A percentile compares a stretch with the other conserved stretches of the same genome.
Evolutionary conservation across 2,797 vertebrate species (phyloP).

Genomic region (Anabacerthia variegaticeps): DNA sequence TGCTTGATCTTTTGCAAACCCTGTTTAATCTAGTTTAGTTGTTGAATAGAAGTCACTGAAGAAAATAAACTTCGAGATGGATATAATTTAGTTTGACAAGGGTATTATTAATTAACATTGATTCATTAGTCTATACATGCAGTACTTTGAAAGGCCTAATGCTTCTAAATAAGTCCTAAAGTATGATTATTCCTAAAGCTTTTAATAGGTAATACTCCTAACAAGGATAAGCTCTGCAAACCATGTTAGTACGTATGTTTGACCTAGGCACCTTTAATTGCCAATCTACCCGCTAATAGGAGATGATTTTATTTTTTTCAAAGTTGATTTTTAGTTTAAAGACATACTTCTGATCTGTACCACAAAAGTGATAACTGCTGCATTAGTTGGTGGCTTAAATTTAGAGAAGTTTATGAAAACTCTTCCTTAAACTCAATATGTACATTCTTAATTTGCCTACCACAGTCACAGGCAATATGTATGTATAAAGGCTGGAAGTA

Average conservation of each 20-base stretch:
- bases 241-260: neutral
- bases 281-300: neutral
- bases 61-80: neutral
- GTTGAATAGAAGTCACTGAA: neutral
- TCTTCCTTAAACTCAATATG: neutral
- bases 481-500: neutral
- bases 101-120: neutral
- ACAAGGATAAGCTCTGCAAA: slow-evolving; percentile 8
- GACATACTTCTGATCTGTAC: neutral
- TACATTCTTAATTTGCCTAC: neutral
- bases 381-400: neutral
- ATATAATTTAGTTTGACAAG: neutral
- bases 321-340: neutral
- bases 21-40: neutral
- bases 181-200: slow-evolving; percentile 22
- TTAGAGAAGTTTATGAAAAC: neutral
- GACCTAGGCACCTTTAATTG: neutral
- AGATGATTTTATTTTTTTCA: neutral
- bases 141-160: neutral
- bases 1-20: neutral
- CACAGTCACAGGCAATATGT: neutral
- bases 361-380: neutral
- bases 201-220: slow-evolving; percentile 21
- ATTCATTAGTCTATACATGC: neutral
- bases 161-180: neutral